Percentiles rank a stretch among this genome's conserved stretches.
phyloP scores from a whole-genome alignment of 2,888 invertebrate species.

The Coremacera marginata region DNA sequence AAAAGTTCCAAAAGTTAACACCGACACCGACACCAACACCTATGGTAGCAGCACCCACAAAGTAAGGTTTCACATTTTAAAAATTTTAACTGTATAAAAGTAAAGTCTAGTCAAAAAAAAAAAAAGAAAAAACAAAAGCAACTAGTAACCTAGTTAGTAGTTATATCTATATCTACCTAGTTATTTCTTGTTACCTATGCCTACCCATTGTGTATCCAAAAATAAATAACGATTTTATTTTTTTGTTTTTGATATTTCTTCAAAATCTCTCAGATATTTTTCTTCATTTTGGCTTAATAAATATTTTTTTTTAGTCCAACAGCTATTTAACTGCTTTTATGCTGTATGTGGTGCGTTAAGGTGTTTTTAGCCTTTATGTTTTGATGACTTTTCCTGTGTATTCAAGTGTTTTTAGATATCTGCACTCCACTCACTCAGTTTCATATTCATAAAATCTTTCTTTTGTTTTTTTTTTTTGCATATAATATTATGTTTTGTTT shows the following conservation, averaged over 20 bases:
- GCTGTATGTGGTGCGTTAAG: too few species aligned
- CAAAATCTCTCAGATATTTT: not conserved
- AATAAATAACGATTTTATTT: not conserved
- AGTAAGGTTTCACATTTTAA: slow-evolving; percentile 50
- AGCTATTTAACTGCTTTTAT: not conserved
- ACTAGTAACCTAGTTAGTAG: not conserved
- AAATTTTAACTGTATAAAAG: slow-evolving; percentile 1
- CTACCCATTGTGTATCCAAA: not conserved
- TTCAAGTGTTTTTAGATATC: not conserved
- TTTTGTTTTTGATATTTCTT: not conserved
- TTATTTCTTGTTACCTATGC: too few species aligned
- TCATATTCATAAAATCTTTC: not conserved
- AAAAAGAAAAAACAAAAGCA: not conserved
- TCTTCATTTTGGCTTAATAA: not conserved
- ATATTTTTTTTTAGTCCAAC: too few species aligned
- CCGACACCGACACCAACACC: slow-evolving; percentile 44
- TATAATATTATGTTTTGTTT: slow-evolving; percentile 25
- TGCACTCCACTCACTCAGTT: not conserved
- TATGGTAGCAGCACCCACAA: slow-evolving; percentile 44
- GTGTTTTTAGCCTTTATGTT: too few species aligned
- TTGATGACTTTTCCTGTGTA: too few species aligned
- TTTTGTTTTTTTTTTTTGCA: not conserved
- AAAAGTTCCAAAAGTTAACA: slow-evolving; percentile 28
- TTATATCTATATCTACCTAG: too few species aligned
- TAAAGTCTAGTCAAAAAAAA: not conserved